These are phyloP conservation scores for Garrulus glandarius DNA, from an alignment of 2,797 vertebrate genomes.

Conservation along the genomic window DNA sequence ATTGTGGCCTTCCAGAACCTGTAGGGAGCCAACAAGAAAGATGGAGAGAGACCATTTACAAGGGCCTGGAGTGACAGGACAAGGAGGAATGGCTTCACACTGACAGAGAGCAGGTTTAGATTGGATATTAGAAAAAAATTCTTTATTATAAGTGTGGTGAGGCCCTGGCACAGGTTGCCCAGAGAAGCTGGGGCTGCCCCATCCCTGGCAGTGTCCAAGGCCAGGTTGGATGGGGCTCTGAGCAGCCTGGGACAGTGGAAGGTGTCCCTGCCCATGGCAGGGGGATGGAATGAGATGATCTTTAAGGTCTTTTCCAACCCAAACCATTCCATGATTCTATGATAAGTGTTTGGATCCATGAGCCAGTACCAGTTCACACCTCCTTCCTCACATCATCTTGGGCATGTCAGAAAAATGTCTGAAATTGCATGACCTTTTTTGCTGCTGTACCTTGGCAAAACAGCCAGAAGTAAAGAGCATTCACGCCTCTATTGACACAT, in stretches of 20 bases:
- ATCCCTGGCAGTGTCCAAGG: not conserved
- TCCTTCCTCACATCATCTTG: not conserved
- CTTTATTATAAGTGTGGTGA: not conserved
- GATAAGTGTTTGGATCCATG: not conserved
- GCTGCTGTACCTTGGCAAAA: not conserved
- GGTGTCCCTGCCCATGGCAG: not conserved
- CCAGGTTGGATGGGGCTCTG: not conserved
- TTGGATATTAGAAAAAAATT: not conserved
- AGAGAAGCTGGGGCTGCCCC: not conserved
- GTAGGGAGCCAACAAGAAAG: not conserved
- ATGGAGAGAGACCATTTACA: not conserved
- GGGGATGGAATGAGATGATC: not conserved
- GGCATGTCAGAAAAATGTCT: not conserved
- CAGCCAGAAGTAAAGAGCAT: not conserved
- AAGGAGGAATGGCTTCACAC: not conserved
- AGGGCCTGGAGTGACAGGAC: not conserved
- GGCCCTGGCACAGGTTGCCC: not conserved
- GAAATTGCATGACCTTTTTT: not conserved
- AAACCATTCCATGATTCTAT: not conserved
- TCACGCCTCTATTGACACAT: not conserved
- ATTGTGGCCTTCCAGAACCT: not conserved
- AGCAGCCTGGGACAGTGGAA: fast-evolving
- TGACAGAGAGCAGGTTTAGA: not conserved
- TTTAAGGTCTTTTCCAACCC: not conserved
- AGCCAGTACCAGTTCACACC: not conserved